Evolutionary conservation across 1,140 invertebrate species (phyloP), one percentile per base, ranked within the genome.

Genomic region (Manduca sexta): DNA sequence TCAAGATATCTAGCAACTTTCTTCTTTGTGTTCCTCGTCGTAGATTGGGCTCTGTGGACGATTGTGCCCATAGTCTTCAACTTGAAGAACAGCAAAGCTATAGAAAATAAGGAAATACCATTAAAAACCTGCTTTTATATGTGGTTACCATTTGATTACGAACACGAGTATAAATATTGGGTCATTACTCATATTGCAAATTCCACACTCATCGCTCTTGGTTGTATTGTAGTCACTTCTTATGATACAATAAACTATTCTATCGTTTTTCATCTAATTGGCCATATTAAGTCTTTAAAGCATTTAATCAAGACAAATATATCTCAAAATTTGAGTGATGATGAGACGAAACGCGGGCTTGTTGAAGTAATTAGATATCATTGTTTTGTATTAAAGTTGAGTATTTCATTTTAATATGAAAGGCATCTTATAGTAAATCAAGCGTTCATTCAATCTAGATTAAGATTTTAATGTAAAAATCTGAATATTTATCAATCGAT

Each of bases 71-170:
- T 59, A 2, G n/a, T 35, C 2, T 41, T 39, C 14, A 48, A 40
- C n/a, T 39, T 31, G 8, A 41, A 45, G 1, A 46, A 59, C 21
- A 33, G 38, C 12, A 48, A 59, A 26, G 29, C 6, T 6, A 48
- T 51, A 31, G 29, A 26, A 8, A 64, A 64, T n/a, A 34, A 37
- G 26, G 46, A 52, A 0, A 50, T 45, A n/a, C 43, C 46, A 12
- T 41, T 60, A 8, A 43, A 56, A 44, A 53, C 56, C 1, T 29
- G 52, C 10, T 12, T 53, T 2, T 55, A 64, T 12, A 11, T 56
- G 15, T 49, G 46, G 37, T 40, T 50, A 30, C 60, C 60, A n/a
- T 63, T 59, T 31, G 60, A 59, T 34, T 63, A 59, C 7, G 21
- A 17, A 1, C 49, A 63, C 16, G 41, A 63, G 40, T 46, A 45